Percentiles rank a stretch among this genome's conserved stretches.
These are phyloP conservation scores for Araneus ventricosus DNA, from an alignment of 1,140 invertebrate genomes.

Conservation along the genomic window DNA sequence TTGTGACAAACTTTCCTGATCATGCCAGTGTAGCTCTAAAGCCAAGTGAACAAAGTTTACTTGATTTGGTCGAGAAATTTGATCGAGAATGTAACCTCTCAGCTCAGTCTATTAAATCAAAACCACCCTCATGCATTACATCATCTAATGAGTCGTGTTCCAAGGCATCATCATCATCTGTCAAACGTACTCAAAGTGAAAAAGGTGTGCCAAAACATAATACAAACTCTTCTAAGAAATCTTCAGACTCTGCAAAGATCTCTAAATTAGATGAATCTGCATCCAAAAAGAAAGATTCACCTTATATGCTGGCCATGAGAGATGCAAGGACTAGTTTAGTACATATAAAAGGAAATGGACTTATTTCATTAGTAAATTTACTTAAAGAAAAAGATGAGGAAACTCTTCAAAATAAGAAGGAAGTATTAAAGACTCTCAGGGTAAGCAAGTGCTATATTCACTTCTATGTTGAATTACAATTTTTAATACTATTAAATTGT, in stretches of 20 bases:
- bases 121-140: background rate
- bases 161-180: background rate
- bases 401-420: slow-evolving; percentile 84
- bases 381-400: slow-evolving; percentile 85
- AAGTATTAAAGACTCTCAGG: slow-evolving; percentile 86
- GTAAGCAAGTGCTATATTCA: slow-evolving; percentile 2
- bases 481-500: no score
- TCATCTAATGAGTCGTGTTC: background rate
- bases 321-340: slow-evolving; percentile 87
- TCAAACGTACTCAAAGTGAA: background rate
- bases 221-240: background rate
- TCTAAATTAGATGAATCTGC: background rate
- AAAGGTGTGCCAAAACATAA: slow-evolving; percentile 1
- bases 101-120: background rate
- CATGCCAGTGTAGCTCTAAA: background rate
- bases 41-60: background rate
- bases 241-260: background rate
- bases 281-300: slow-evolving; percentile 49
- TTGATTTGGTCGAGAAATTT: background rate
- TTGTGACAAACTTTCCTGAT: background rate
- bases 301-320: slow-evolving; percentile 81
- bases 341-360: slow-evolving; percentile 89
- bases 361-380: slow-evolving; percentile 87
- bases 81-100: background rate
- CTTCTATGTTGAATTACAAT: background rate